These are phyloP conservation scores for Protosalanx chinensis DNA, from an alignment of 2,797 vertebrate genomes.

Conservation along the genomic window DNA sequence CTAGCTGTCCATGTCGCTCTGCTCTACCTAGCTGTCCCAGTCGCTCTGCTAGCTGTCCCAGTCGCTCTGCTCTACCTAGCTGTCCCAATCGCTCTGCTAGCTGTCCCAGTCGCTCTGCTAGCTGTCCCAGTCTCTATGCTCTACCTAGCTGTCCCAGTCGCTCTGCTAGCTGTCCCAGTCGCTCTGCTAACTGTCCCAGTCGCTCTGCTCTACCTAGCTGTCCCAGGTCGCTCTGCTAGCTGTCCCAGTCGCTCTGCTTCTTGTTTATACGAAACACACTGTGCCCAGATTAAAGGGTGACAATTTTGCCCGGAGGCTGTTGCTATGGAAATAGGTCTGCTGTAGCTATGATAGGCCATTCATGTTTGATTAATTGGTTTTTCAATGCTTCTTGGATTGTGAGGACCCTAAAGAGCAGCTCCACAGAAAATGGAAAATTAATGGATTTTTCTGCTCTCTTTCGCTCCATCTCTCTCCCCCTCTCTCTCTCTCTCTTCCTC, in stretches of 20 bases:
- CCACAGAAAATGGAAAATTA: constrained; percentile 76
- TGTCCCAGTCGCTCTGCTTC: constrained; percentile 51
- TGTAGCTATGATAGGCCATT: constrained; percentile 80
- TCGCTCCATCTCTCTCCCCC: constrained; percentile 3
- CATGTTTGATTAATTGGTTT: constrained; percentile 85
- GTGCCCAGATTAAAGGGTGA: constrained; percentile 75
- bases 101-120: too few relatives aligned
- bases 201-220: too few relatives aligned
- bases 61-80: too few relatives aligned
- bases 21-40: too few relatives aligned
- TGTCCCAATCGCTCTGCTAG: too few relatives aligned
- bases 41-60: too few relatives aligned
- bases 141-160: too few relatives aligned
- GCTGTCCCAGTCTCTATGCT: too few relatives aligned
- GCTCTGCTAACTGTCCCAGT: too few relatives aligned
- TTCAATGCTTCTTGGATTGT: constrained; percentile 78
- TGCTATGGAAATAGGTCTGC: constrained; percentile 79
- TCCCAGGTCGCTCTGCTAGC: too few relatives aligned
- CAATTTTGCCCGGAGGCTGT: constrained; percentile 75
- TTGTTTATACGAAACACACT: constrained; percentile 76
- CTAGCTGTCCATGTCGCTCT: too few relatives aligned
- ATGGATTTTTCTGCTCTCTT: constrained; percentile 63
- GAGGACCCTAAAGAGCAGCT: constrained; percentile 77
- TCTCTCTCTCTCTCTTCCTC: background rate
- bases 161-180: too few relatives aligned